Evolutionary conservation across 2,888 invertebrate species (phyloP), one percentile per base, ranked within the genome.

Genomic region (Sialis fuliginosa): DNA sequence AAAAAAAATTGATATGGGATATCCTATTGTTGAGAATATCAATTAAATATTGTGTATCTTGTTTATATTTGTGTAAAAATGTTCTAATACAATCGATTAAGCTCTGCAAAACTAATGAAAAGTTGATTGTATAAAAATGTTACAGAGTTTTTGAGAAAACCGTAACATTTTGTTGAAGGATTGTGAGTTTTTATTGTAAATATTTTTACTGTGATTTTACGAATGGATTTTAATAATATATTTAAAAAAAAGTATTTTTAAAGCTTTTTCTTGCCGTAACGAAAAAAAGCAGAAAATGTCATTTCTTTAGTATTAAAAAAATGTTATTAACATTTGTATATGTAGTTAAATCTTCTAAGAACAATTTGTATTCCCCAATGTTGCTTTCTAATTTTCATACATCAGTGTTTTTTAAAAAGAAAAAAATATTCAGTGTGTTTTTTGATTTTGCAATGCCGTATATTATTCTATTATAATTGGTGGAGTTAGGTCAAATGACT

Each of bases 161-260:
- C 4, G 22, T 22, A 22, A 22, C 22, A 22, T 22, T 22, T 22
- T 22, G 22, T 22, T 22, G 22, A 22, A 22, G 22, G 34, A 46
- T 34, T 33, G 39, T 30, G 42, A 45, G 33, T 45, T 22, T 37
- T 42, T 42, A 37, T 42, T 47, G 47, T 47, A 47, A 47, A 47
- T 47, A 47, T 47, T 42, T 47, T 47, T 47, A 47, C 47, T 47
- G 47, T 47, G 47, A 47, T 47, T 45, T 47, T 42, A 47, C 39
- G 47, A 47, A 47, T 42, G 42, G 37, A 47, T 39, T 47, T 47
- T 47, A 39, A 47, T 39, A 39, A 46, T 46, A 40, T 46, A 42
- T 37, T 13, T 33, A 46, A 37, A 37, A 42, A 30, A 35, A 47
- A 33, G 35, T 31, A 31, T 47, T 42, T 42, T 39, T 46, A 42